Base-by-base conservation (phyloP, 2,888 invertebrate genomes). In the Drosophila greeni region DNA sequence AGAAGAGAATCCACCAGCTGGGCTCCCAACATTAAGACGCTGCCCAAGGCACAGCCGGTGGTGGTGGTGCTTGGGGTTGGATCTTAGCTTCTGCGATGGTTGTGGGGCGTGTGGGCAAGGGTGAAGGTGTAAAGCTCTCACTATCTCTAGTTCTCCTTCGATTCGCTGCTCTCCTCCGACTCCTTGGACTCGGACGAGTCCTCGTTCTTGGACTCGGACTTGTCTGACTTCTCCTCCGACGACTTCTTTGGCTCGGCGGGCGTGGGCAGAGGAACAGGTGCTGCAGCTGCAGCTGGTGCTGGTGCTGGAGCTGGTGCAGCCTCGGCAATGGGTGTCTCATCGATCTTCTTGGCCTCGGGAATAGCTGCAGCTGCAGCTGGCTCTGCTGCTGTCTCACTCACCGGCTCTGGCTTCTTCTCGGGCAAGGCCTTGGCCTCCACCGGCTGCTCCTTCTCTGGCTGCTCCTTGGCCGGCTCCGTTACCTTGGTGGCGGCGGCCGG, bases 321-420 rank as follows among this genome's bases (percentile, higher is more conserved):
- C 29, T 26, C 48, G 86, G 75, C 75, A 89, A 90, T 86, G 87
- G 90, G 76, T 88, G 90, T 75, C 88, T 84, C 78, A 48, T 76
- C 74, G 51, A 76, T 73, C 72, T 83, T 78, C 65, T 78, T 80
- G 62, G 71, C 69, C 64, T 80, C 90, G 85, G 82, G 20, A 31
- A 31, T 74, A n/a, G 42, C 42, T 24, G 40, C 37, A 1, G 18
- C 12, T 20, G 64, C 47, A n/a, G 16, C 42, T 12, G 36, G 26
- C 1, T 26, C 40, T 6, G 55, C 26, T 14, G 39, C 52, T 42
- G 52, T 49, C 49, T 78, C 65, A 29, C 43, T 45, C 20, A 52
- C 75, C 34, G 20, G n/a, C 31, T 61, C 52, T 12, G 45, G 45
- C 34, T 34, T 49, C 64, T 53, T 14, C 5, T 65, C 40, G 14